A percentile compares a stretch with the other conserved stretches of the same genome.
These are phyloP conservation scores for Crotalus tigris DNA, from an alignment of 2,113 vertebrate genomes.

Conservation along the genomic window DNA sequence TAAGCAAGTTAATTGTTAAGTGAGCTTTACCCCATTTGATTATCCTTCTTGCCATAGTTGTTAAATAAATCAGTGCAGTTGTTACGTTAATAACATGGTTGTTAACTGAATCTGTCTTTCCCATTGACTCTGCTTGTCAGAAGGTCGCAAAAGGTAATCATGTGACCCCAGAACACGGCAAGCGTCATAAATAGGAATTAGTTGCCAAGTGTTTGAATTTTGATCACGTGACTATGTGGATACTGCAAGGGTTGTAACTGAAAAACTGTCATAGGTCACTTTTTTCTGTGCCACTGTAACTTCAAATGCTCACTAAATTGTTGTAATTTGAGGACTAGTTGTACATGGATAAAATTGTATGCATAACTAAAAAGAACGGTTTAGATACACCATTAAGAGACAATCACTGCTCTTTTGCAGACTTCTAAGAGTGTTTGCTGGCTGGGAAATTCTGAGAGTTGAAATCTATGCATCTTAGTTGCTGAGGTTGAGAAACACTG, in stretches of 20 bases:
- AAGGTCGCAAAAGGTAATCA: too few relatives aligned
- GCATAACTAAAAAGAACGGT: conserved; percentile 50
- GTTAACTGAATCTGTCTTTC: neutral
- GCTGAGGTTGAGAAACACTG: neutral
- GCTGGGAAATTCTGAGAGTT: neutral
- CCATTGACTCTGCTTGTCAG: too few relatives aligned
- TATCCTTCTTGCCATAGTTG: neutral
- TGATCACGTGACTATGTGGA: neutral
- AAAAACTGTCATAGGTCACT: too few relatives aligned
- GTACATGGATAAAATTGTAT: neutral
- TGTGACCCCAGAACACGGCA: too few relatives aligned
- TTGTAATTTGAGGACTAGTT: neutral
- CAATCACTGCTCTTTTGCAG: conserved; percentile 61
- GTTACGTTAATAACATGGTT: neutral
- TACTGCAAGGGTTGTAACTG: too few relatives aligned
- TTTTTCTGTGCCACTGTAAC: neutral
- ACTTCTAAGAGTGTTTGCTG: conserved; percentile 42
- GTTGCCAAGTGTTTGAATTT: neutral
- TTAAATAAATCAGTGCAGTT: neutral
- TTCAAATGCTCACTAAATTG: neutral
- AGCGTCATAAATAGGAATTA: too few relatives aligned
- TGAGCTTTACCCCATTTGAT: neutral
- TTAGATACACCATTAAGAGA: conserved; percentile 74
- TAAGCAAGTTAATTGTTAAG: neutral
- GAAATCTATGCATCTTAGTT: neutral